Conservation (phyloP, 2,888 invertebrate species). For the Noctuana brunneofusca region DNA sequence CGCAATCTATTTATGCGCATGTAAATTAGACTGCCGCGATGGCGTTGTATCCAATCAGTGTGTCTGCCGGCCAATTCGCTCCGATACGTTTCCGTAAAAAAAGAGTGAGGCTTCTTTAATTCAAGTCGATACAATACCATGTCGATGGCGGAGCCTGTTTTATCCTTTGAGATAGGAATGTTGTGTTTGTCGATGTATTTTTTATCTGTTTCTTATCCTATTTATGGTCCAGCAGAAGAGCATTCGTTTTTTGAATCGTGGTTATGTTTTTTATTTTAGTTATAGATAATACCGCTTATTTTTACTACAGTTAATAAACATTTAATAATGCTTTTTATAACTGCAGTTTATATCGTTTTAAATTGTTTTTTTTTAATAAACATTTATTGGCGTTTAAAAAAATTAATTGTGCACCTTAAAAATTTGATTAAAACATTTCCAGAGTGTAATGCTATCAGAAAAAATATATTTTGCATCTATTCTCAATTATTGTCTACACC, state of each 20-base stretch:
- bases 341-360: too few species aligned
- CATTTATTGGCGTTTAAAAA: too few species aligned
- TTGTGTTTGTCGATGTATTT: conserved; percentile 10
- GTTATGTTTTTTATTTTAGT: not conserved
- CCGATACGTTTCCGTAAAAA: conserved; percentile 21
- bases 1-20: conserved; percentile 19
- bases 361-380: too few species aligned
- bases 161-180: conserved; percentile 2
- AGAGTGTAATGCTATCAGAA: too few species aligned
- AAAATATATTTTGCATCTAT: too few species aligned
- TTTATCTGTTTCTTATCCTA: conserved; percentile 6
- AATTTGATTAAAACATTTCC: too few species aligned
- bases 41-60: conserved; percentile 13
- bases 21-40: conserved; percentile 21
- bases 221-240: not conserved
- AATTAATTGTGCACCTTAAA: too few species aligned
- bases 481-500: too few species aligned
- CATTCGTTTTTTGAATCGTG: not conserved
- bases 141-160: conserved; percentile 3
- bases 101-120: conserved; percentile 20
- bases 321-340: too few species aligned
- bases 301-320: too few species aligned
- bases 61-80: not conserved
- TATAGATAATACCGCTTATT: too few species aligned
- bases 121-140: conserved; percentile 6